Conservation (phyloP, 2,888 invertebrate species). For the Lasioglossum lativentre region DNA sequence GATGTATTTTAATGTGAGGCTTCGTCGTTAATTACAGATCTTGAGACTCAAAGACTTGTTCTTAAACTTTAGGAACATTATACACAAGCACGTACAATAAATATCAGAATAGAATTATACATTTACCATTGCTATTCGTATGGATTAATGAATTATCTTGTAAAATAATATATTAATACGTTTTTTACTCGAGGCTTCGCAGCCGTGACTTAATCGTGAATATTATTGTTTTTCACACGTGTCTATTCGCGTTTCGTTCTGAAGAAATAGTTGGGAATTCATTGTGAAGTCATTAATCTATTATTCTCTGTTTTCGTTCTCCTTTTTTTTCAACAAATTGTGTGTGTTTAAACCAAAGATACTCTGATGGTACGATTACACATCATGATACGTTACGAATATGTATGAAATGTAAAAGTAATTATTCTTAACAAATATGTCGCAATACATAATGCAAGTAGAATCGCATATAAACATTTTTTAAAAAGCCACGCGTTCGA, state of each 20-base stretch:
- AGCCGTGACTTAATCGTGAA: constrained; percentile 27
- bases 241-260: constrained; percentile 17
- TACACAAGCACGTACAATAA: constrained; percentile 70
- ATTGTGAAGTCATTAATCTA: constrained; percentile 28
- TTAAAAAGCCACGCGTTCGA: constrained; percentile 38
- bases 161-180: constrained; percentile 61
- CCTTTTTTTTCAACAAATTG: constrained; percentile 58
- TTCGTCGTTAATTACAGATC: constrained; percentile 64
- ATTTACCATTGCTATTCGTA: constrained; percentile 64
- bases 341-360: constrained; percentile 81
- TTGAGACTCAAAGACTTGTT: constrained; percentile 73
- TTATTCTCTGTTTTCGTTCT: constrained; percentile 15
- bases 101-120: constrained; percentile 71
- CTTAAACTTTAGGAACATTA: constrained; percentile 59
- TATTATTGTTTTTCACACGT: constrained; percentile 29
- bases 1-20: constrained; percentile 46
- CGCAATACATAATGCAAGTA: constrained; percentile 57
- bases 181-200: constrained; percentile 36
- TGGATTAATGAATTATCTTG: constrained; percentile 60
- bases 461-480: constrained; percentile 48
- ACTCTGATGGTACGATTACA: constrained; percentile 78
- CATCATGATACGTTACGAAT: constrained; percentile 75
- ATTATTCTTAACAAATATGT: constrained; percentile 74
- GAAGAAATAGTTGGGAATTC: constrained; percentile 21
- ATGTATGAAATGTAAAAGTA: constrained; percentile 78